A percentile compares a stretch with the other conserved stretches of the same genome.
phyloP scores from a whole-genome alignment of 2,888 invertebrate species.

The Parochlus steinenii region DNA sequence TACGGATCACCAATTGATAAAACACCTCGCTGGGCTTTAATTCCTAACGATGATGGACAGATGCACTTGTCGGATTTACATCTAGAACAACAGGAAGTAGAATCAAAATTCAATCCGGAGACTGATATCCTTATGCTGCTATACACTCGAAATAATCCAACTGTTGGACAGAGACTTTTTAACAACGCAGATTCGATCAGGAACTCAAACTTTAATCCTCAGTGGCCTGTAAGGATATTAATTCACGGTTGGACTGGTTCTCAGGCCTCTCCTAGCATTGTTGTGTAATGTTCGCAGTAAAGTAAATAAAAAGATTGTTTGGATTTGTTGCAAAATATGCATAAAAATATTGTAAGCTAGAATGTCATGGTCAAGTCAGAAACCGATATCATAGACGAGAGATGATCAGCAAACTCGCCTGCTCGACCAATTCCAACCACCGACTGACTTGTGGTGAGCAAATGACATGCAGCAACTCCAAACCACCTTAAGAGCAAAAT shows the following conservation, averaged over 20 bases:
- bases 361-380: too few relatives aligned
- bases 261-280: slow-evolving; percentile 22
- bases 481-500: too few relatives aligned
- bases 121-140: slow-evolving; percentile 4
- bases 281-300: too few relatives aligned
- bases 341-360: too few relatives aligned
- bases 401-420: too few relatives aligned
- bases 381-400: too few relatives aligned
- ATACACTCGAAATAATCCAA: slow-evolving; percentile 9
- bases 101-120: slow-evolving; percentile 5
- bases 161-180: neutral
- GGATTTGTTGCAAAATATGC: too few relatives aligned
- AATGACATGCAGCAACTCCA: too few relatives aligned
- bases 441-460: too few relatives aligned
- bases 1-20: slow-evolving; percentile 3
- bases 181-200: slow-evolving; percentile 14
- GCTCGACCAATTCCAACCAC: too few relatives aligned
- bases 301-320: too few relatives aligned
- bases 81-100: neutral
- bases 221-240: slow-evolving; percentile 18
- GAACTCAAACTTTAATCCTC: slow-evolving; percentile 20
- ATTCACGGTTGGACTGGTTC: slow-evolving; percentile 27
- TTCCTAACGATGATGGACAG: slow-evolving; percentile 9
- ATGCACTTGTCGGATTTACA: slow-evolving; percentile 9
- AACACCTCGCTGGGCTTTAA: slow-evolving; percentile 5